Evolutionary conservation across 1,140 invertebrate genomes (phyloP).

Genomic region (Acromyrmex heyeri): DNA sequence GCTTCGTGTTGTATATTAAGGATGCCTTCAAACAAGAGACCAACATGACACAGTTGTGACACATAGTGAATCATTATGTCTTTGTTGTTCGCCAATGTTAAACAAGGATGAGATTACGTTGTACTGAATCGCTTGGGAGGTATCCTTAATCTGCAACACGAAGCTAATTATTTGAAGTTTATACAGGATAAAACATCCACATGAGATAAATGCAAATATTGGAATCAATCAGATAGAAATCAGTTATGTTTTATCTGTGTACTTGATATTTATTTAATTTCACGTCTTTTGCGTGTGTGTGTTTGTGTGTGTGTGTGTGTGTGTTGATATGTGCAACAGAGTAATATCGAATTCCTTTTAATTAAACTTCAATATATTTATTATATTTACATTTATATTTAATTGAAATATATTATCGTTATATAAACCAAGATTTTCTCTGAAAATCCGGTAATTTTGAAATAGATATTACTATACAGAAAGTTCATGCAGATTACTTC

Average conservation of each 20-base stretch:
- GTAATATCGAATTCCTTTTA: slow-evolving; percentile 10
- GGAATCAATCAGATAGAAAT: neutral
- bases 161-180: slow-evolving; percentile 10
- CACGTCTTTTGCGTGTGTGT: neutral
- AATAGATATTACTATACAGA: neutral
- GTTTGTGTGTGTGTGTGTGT: neutral
- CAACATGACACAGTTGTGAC: no score
- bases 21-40: no score
- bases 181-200: neutral
- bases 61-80: no score
- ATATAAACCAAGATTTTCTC: neutral
- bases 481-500: neutral
- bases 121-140: no score
- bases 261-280: neutral
- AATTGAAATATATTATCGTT: slow-evolving; percentile 1
- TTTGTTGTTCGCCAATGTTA: no score
- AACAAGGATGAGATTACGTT: no score
- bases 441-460: neutral
- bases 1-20: no score
- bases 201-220: slow-evolving; percentile 12
- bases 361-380: neutral
- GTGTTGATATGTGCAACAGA: neutral
- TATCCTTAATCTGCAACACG: neutral
- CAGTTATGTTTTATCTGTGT: neutral
- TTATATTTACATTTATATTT: neutral